phyloP scores from a whole-genome alignment of 1,140 invertebrate genomes.

The Drosophila sproati region DNA sequence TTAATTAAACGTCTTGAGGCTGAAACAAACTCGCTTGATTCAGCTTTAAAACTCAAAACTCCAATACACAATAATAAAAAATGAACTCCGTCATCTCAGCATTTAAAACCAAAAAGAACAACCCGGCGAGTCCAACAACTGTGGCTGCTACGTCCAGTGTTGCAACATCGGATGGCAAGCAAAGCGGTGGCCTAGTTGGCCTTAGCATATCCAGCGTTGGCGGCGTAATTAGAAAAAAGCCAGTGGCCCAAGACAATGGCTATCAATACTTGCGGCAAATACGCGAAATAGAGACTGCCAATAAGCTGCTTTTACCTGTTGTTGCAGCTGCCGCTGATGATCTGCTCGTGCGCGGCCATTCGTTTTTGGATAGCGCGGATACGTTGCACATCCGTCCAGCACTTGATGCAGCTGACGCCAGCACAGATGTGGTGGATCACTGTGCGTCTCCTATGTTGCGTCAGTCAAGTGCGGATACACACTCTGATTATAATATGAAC shows the following conservation, averaged over 20 bases:
- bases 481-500: slow-evolving; percentile 79
- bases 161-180: slow-evolving; percentile 15
- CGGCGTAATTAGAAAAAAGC: slow-evolving; percentile 60
- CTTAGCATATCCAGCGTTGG: slow-evolving; percentile 54
- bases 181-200: slow-evolving; percentile 36
- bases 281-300: slow-evolving; percentile 81
- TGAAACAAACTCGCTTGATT: not conserved
- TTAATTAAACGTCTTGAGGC: not conserved
- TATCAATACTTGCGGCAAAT: slow-evolving; percentile 83
- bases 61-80: slow-evolving; percentile 28
- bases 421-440: slow-evolving; percentile 75
- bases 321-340: slow-evolving; percentile 59
- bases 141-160: slow-evolving; percentile 7
- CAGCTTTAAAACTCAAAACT: slow-evolving; percentile 1
- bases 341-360: slow-evolving; percentile 14
- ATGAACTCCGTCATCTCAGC: slow-evolving; percentile 85
- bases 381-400: slow-evolving; percentile 50
- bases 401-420: not conserved
- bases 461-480: slow-evolving; percentile 41
- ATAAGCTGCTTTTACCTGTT: slow-evolving; percentile 75
- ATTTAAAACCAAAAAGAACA: slow-evolving; percentile 81
- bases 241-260: slow-evolving; percentile 73
- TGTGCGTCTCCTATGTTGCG: slow-evolving; percentile 63
- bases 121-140: slow-evolving; percentile 30
- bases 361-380: slow-evolving; percentile 34